Evolutionary conservation across 2,888 invertebrate genomes (phyloP).

Genomic region (Lasioglossum zephyrum): DNA sequence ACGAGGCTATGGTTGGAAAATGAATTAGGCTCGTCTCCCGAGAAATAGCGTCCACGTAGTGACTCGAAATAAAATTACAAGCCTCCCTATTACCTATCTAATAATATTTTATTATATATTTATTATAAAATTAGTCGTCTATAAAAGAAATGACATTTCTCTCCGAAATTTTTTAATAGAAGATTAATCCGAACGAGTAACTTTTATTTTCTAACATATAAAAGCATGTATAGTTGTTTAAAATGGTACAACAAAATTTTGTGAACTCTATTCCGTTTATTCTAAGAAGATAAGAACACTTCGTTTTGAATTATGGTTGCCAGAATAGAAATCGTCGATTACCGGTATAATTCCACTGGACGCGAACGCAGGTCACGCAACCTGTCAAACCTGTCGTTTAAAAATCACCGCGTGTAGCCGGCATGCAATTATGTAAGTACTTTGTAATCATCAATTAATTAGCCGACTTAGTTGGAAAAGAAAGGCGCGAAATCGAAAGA

Average conservation of each 20-base stretch:
- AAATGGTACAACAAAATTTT: background rate
- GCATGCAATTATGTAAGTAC: constrained; percentile 19
- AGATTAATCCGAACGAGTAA: background rate
- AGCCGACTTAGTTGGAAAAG: background rate
- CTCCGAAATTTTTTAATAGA: background rate
- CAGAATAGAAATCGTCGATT: background rate
- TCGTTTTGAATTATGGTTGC: background rate
- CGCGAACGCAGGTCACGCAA: background rate
- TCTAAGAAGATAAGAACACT: background rate
- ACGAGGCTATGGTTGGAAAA: background rate
- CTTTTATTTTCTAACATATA: background rate
- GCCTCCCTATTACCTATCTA: background rate
- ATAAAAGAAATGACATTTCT: background rate
- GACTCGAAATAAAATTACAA: background rate
- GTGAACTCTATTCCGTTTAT: background rate
- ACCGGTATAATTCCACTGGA: background rate
- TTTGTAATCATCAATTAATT: constrained; percentile 35
- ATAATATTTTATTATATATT: background rate
- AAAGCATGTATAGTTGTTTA: background rate
- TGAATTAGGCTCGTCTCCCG: background rate
- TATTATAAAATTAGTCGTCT: background rate
- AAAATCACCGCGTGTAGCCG: background rate
- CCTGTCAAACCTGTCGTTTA: constrained; percentile 10
- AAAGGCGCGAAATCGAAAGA: background rate
- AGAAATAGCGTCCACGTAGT: background rate